Percentiles rank a stretch among this genome's conserved stretches.
Conservation (phyloP, 2,113 vertebrate species). For the Ornithorhynchus anatinus region DNA sequence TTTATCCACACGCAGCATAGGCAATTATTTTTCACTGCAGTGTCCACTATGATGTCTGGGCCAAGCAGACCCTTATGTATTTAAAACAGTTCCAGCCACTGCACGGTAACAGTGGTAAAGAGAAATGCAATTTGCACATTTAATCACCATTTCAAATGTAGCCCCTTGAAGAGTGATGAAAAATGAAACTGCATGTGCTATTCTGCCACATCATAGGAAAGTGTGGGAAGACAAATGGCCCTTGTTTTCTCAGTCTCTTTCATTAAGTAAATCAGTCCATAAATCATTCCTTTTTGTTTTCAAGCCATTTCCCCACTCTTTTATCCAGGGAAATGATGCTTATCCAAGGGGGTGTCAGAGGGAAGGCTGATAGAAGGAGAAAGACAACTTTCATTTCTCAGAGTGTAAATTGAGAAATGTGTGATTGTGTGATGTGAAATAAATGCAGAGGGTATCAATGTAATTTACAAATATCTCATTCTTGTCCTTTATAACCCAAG, state of each 20-base stretch:
- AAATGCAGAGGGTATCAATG: not conserved
- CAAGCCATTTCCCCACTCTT: not conserved
- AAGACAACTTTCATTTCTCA: not conserved
- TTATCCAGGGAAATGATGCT: constrained; percentile 42
- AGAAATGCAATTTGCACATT: constrained; percentile 20
- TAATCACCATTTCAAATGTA: constrained; percentile 48
- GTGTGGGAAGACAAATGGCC: not conserved
- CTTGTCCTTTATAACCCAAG: not conserved
- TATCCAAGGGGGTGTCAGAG: not conserved
- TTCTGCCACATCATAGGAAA: constrained; percentile 11
- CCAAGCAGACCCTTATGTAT: not conserved
- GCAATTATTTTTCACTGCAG: not conserved
- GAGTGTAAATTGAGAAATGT: constrained; percentile 46
- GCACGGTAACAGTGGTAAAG: constrained; percentile 14
- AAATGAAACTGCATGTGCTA: constrained; percentile 37
- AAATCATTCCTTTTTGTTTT: constrained; percentile 37
- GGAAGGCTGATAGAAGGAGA: not conserved
- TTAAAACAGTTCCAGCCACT: not conserved
- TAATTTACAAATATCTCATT: constrained; percentile 48
- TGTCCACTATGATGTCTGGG: not conserved
- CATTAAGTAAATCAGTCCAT: constrained; percentile 26
- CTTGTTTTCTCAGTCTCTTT: constrained; percentile 34
- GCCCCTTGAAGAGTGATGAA: not conserved
- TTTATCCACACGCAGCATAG: not conserved
- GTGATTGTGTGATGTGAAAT: constrained; percentile 30